Base-by-base conservation (phyloP, 2,113 vertebrate species). In the Peucedramus taeniatus region DNA sequence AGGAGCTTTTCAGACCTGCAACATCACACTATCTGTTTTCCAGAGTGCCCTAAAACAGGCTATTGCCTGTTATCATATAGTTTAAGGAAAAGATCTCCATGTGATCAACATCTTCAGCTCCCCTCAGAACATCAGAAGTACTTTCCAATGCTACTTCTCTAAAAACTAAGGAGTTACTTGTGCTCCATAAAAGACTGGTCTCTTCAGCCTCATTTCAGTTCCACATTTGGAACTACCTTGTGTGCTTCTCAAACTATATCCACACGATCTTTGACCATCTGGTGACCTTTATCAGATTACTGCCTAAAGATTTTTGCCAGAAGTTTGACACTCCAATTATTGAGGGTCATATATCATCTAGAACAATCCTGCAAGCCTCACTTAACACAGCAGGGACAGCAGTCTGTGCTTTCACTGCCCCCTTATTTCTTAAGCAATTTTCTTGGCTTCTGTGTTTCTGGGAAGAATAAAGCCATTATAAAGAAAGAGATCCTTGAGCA, bases 271-370 rank as follows among this genome's bases (percentile, higher is more conserved):
- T 93, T 92, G 85, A 88, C 92, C 88, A 96, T 95, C 79, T 95
- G 92, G 83, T 96, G 95, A 96, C 92, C 94, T 96, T 97, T 96
- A 96, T 97, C 95, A 94, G 85, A 90, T 96, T 95, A 96, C 90
- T 79, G 50, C 66, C 63, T 44, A 64, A 90, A 91, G 82, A 90
- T 95, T 94, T 94, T 95, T 94, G 94, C 90, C 90, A 90, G 75
- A 88, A 96, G 90, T 74, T 95, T 94, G 90, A 86, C 95, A 50
- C 85, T 95, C 88, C 59, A 54, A 65, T 94, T 95, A 94, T 80
- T 90, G 85, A 95, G 84, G 68, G 79, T 95, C 83, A 76, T 95
- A 80, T 77, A 71, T 95, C 88, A 77, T 65, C 79, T 90, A 95
- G 83, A 91, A 94, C 83, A 89, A 92, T 95, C 88, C 82, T 88